phyloP scores from a whole-genome alignment of 2,113 vertebrate species.

The Oenanthe oenanthe region DNA sequence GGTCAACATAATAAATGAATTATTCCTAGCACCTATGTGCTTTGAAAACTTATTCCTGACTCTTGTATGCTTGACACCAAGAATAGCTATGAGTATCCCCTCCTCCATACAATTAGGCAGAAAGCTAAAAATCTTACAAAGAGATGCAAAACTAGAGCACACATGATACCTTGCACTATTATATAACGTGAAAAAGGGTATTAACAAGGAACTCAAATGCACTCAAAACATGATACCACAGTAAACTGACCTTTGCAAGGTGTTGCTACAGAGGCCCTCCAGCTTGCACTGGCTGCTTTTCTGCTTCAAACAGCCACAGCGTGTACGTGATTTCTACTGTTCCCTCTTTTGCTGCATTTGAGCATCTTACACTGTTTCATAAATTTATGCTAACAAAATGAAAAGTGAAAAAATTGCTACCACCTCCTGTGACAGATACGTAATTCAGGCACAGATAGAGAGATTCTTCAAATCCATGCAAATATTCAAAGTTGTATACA shows the following conservation, averaged over 20 bases:
- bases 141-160: not conserved
- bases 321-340: not conserved
- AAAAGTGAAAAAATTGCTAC: not conserved
- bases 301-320: not conserved
- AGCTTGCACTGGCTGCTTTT: not conserved
- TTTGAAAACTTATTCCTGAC: not conserved
- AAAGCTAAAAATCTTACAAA: conserved; percentile 30
- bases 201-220: conserved; percentile 39
- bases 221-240: conserved; percentile 15
- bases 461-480: not conserved
- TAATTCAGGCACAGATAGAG: not conserved
- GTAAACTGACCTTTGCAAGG: conserved; percentile 31
- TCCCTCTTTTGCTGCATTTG: not conserved
- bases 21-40: not conserved
- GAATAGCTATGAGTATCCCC: not conserved
- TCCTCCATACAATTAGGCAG: not conserved
- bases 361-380: not conserved
- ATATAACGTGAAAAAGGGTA: conserved; percentile 10
- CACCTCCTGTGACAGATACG: not conserved
- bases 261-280: not conserved
- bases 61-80: not conserved
- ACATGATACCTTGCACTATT: not conserved
- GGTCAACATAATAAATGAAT: not conserved
- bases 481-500: not conserved
- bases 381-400: not conserved